Evolutionary conservation across 2,113 vertebrate species (phyloP).

Genomic region (Cathartes aura): DNA sequence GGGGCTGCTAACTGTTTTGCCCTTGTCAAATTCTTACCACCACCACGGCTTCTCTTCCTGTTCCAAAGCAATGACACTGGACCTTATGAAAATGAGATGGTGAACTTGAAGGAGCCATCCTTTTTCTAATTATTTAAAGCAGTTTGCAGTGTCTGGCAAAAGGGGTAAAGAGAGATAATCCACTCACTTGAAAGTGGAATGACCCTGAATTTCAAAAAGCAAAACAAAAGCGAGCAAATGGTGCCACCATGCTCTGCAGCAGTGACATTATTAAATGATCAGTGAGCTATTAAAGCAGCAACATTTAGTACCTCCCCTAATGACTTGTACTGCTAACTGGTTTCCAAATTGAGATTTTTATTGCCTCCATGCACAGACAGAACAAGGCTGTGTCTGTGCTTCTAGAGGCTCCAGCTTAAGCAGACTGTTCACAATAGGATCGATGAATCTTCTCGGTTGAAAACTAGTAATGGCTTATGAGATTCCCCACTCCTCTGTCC

Average conservation of each 20-base stretch:
- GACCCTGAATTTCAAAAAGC: conserved; percentile 69
- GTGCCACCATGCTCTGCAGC: conserved; percentile 62
- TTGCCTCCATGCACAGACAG: conserved; percentile 43
- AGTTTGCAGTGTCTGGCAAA: conserved; percentile 38
- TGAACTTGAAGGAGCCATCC: conserved; percentile 44
- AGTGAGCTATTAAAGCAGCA: conserved; percentile 74
- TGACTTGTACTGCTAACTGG: conserved; percentile 67
- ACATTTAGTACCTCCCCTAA: conserved; percentile 69
- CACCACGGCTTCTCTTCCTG: not conserved
- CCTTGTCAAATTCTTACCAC: conserved; percentile 71
- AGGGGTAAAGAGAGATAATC: conserved; percentile 37
- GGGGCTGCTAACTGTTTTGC: conserved; percentile 64
- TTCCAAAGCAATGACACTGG: conserved; percentile 50
- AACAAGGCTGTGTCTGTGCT: conserved; percentile 16
- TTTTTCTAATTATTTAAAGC: conserved; percentile 69
- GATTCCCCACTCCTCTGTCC: not conserved
- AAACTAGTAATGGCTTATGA: not conserved
- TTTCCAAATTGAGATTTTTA: conserved; percentile 73
- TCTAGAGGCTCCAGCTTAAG: conserved; percentile 14
- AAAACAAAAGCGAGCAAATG: conserved; percentile 64
- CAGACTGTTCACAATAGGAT: conserved; percentile 8
- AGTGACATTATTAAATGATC: conserved; percentile 74
- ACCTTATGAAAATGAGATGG: conserved; percentile 63
- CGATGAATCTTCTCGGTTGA: conserved; percentile 19
- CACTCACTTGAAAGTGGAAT: conserved; percentile 57